Evolutionary conservation across 2,113 vertebrate genomes (phyloP), one percentile per base, ranked within the genome.

Genomic region (Gulo gulo): DNA sequence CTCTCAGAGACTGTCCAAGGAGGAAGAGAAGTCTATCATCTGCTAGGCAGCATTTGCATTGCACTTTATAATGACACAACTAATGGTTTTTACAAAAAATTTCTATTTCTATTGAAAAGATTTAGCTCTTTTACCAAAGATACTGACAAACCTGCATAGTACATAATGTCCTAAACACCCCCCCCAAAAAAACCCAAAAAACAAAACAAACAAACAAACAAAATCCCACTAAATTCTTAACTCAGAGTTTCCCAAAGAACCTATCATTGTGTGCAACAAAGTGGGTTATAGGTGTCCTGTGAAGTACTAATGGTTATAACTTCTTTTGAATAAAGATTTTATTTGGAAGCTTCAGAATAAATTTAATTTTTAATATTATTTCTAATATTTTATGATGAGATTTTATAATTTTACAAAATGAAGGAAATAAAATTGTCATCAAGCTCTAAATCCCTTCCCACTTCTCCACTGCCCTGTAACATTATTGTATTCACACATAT

Each of bases 321-420:
- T 65, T 69, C 42, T 61, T 81, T 24, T 55, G 45, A 47, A n/a
- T 42, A 83, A 61, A 50, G 14, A 34, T 80, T 88, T 92, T 36
- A 76, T 90, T 87, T 83, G 69, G 15, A 88, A 45, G 18, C 1
- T 50, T 39, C 2, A 52, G 34, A 65, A 87, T 36, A 80, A 52
- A 88, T 18, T 86, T n/a, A 76, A 52, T 85, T 86, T 81, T 87
- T 79, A 76, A 90, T n/a, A 74, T 63, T 83, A 61, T 87, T 36
- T 84, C 45, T 61, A 85, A 50, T 34, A 74, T 74, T 91, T 42
- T 67, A 20, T 7, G 31, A 71, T 63, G 86, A 85, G 42, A 65
- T 79, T 90, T 71, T 7, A 85, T 42, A 52, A 84, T 63, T 94
- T 94, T 63, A 93, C 65, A 81, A 91, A 80, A 94, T 45, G 74